Conservation (phyloP, 2,113 vertebrate genomes). For the Perca schrenkii region DNA sequence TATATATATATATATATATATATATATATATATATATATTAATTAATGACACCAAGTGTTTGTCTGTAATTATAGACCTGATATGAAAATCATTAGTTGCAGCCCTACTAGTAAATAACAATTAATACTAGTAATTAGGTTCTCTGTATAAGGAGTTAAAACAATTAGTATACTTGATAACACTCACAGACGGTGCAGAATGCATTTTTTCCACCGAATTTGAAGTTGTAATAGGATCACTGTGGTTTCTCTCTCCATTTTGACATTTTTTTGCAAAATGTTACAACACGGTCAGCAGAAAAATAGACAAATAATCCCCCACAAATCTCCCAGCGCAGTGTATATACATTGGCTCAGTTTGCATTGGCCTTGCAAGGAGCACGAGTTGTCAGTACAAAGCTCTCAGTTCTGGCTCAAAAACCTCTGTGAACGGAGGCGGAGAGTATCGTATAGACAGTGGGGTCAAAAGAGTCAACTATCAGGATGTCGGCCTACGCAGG, state of each 20-base stretch:
- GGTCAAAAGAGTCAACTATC: conserved; percentile 57
- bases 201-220: background rate
- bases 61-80: background rate
- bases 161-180: background rate
- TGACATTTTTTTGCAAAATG: conserved; percentile 37
- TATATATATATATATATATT: too few species aligned
- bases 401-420: conserved; percentile 38
- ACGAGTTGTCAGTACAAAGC: conserved; percentile 32
- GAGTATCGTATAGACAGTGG: conserved; percentile 53
- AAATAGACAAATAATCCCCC: conserved; percentile 66
- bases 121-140: background rate
- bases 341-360: conserved; percentile 41
- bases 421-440: conserved; percentile 17
- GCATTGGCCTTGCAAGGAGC: conserved; percentile 38
- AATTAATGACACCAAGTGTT: background rate
- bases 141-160: background rate
- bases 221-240: conserved; percentile 39
- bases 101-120: background rate
- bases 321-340: conserved; percentile 50
- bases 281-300: conserved; percentile 56
- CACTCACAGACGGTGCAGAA: background rate
- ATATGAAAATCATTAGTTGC: background rate
- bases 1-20: too few species aligned
- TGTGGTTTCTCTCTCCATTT: conserved; percentile 41
- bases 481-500: conserved; percentile 70